phyloP scores from a whole-genome alignment of 2,888 invertebrate species.

The Chloroclystis v-ata region DNA sequence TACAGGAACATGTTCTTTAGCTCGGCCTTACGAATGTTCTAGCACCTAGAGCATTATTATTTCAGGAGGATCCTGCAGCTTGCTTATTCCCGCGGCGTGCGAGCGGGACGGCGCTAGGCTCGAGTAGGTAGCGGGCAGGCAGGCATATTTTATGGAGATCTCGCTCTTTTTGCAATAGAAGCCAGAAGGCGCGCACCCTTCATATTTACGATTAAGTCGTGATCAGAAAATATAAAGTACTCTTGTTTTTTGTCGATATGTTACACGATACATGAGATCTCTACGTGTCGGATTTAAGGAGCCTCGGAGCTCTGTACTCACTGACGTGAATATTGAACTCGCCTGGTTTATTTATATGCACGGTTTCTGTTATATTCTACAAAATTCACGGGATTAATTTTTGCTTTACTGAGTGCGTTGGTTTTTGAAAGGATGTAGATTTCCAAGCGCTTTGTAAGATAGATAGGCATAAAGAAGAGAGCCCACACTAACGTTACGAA shows the following conservation, averaged over 20 bases:
- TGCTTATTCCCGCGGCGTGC: conserved; percentile 9
- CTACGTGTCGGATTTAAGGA: conserved; percentile 15
- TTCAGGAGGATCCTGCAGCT: conserved; percentile 2
- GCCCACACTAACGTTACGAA: too few species aligned
- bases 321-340: not conserved
- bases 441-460: too few species aligned
- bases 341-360: not conserved
- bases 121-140: conserved; percentile 38
- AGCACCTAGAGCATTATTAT: not conserved
- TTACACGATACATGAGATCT: conserved; percentile 46
- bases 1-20: too few species aligned
- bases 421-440: too few species aligned
- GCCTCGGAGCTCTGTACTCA: not conserved
- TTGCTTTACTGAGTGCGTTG: too few species aligned
- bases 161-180: conserved; percentile 75
- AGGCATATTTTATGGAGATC: conserved; percentile 76
- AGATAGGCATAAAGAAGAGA: too few species aligned
- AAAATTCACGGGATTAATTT: not conserved
- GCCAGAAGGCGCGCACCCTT: conserved; percentile 75
- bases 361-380: not conserved
- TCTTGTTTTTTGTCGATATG: conserved; percentile 67
- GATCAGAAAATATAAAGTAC: conserved; percentile 74
- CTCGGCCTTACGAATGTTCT: not conserved
- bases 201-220: conserved; percentile 78
- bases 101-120: conserved; percentile 25